These are phyloP conservation scores for Synanceia verrucosa DNA, from an alignment of 2,797 vertebrate genomes.

Conservation along the genomic window DNA sequence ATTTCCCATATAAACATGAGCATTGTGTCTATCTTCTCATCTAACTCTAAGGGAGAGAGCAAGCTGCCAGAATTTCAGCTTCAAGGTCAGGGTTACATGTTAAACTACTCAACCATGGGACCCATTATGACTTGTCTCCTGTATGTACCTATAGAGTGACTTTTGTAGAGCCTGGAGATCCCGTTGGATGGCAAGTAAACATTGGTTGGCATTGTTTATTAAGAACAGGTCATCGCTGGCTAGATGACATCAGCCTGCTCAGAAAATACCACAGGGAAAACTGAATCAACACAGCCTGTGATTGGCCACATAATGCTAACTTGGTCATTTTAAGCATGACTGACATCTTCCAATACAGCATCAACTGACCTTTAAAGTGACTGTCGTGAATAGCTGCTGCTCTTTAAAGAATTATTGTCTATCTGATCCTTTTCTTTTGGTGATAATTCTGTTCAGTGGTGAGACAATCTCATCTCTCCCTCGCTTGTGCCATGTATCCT, in stretches of 20 bases:
- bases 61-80: neutral
- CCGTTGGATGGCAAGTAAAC: neutral
- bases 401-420: slow-evolving; percentile 44
- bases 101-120: neutral
- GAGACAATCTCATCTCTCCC: slow-evolving; percentile 53
- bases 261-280: slow-evolving; percentile 10
- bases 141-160: neutral
- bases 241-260: slow-evolving; percentile 27
- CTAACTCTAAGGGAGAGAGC: neutral
- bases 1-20: neutral
- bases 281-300: neutral
- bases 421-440: slow-evolving; percentile 36
- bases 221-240: neutral
- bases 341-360: slow-evolving; percentile 19
- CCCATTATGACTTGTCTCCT: neutral
- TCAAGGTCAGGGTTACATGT: neutral
- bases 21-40: neutral
- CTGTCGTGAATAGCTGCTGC: slow-evolving; percentile 29
- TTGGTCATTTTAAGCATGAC: slow-evolving; percentile 19
- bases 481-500: slow-evolving; percentile 37
- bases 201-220: slow-evolving; percentile 16
- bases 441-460: slow-evolving; percentile 42
- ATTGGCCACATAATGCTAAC: slow-evolving; percentile 24
- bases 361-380: slow-evolving; percentile 57
- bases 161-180: neutral